Base-by-base conservation (phyloP, 2,888 invertebrate genomes). In the Mactromeris polynyma region DNA sequence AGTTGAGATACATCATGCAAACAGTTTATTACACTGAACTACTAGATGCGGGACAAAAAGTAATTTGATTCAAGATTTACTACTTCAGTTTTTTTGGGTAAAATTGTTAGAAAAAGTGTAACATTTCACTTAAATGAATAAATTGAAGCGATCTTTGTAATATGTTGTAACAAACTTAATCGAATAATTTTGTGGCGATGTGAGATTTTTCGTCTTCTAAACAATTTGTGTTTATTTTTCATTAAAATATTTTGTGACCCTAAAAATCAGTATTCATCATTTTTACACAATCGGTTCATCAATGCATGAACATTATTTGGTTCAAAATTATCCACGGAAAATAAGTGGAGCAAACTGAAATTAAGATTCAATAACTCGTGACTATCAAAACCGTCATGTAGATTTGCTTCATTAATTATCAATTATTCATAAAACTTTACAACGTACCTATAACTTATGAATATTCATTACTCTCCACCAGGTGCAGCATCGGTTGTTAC, bases 401-500 rank as follows among this genome's bases (percentile, higher is more conserved):
- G 58, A 64, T 64, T 26, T 64, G 26, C 58, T 26, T 64, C 58
- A 64, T 64, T 64, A 64, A 64, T 64, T 64, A 64, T 64, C 11
- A 64, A 64, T 64, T 64, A 64, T 64, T 64, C 58, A 64, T 64
- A 64, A 64, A 64, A 26, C 6, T 64, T 64, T 7, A 64, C 26
- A 64, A 21, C 26, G 26, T 83, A 83, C 83, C 83, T 83, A 42
- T 69, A 83, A 38, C 87, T 87, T 64, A 85, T 90, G 85, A 90
- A 87, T 90, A 90, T 89, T 88, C 54, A 90, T 90, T 82, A 87
- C 31, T 21, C 31, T 69, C 33, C 26, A 40, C 90, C 88, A 90
- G 89, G 90, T 90, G 90, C 90, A 90, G 88, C 90, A 40, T 86
- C 87, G 31, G 38, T 33, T 69, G 83, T 73, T 89, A 38, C 89